Evolutionary conservation across 2,113 vertebrate genomes (phyloP).

Genomic region (Columba livia): DNA sequence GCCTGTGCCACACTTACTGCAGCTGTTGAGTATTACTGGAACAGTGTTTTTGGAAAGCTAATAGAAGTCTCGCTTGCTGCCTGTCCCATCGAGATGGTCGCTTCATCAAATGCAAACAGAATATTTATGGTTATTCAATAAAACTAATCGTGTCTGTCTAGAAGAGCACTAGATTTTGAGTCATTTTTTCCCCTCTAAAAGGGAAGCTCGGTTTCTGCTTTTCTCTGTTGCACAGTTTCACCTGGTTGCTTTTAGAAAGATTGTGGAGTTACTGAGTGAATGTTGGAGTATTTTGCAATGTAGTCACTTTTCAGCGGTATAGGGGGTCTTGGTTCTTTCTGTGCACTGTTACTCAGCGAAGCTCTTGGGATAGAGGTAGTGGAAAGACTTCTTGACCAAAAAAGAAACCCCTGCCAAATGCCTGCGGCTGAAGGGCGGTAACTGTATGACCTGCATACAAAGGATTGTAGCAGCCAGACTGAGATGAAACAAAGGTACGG

Average conservation of each 20-base stretch:
- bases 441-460: constrained; percentile 28
- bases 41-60: background rate
- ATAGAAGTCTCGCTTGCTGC: background rate
- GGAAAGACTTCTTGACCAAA: background rate
- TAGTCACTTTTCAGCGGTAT: background rate
- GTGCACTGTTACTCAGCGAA: background rate
- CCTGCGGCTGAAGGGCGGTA: constrained; percentile 21
- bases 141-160: background rate
- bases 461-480: constrained; percentile 46
- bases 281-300: background rate
- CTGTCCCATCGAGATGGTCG: background rate
- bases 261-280: background rate
- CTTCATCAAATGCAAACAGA: background rate
- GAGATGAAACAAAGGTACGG: constrained; percentile 27
- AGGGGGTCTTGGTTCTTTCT: background rate
- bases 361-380: background rate
- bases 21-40: background rate
- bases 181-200: accelerated
- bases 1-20: background rate
- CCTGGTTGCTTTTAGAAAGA: background rate
- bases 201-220: background rate
- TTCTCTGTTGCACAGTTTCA: background rate
- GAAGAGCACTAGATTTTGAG: background rate
- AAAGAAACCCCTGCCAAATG: background rate
- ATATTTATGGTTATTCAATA: background rate